A percentile compares a stretch with the other conserved stretches of the same genome.
Evolutionary conservation across 1,140 invertebrate species (phyloP).

Genomic region (Pararge aegeria): DNA sequence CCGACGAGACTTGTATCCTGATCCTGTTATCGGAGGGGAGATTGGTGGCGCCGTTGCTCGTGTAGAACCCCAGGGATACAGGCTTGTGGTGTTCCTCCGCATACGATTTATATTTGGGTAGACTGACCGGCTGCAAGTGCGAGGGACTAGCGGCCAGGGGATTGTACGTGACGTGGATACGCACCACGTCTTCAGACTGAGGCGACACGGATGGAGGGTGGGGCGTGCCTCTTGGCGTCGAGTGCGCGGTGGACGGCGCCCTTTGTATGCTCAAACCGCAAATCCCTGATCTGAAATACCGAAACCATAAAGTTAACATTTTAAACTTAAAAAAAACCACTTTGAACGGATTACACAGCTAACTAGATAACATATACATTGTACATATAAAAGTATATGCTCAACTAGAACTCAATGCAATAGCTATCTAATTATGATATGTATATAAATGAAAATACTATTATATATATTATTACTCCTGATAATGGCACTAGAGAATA

Average conservation of each 20-base stretch:
- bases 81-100: slow-evolving; percentile 59
- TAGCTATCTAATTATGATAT: not conserved
- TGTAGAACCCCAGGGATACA: slow-evolving; percentile 57
- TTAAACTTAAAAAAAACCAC: too few relatives aligned
- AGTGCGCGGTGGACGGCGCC: slow-evolving; percentile 73
- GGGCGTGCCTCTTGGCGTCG: slow-evolving; percentile 83
- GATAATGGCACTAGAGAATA: not conserved
- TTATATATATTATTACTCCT: not conserved
- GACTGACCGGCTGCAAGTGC: slow-evolving; percentile 71
- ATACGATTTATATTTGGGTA: slow-evolving; percentile 56
- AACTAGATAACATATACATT: not conserved
- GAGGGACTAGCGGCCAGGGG: slow-evolving; percentile 72
- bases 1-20: slow-evolving; percentile 83
- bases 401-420: not conserved
- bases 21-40: slow-evolving; percentile 82
- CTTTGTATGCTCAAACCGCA: slow-evolving; percentile 74
- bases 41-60: slow-evolving; percentile 53
- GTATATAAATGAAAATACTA: not conserved
- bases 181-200: slow-evolving; percentile 83
- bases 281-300: slow-evolving; percentile 67
- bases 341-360: too few relatives aligned
- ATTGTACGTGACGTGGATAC: slow-evolving; percentile 88
- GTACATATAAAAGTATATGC: not conserved
- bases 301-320: too few relatives aligned
- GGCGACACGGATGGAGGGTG: slow-evolving; percentile 79